These are phyloP conservation scores for Ephialtes manifestator DNA, from an alignment of 2,888 invertebrate genomes.

Conservation along the genomic window DNA sequence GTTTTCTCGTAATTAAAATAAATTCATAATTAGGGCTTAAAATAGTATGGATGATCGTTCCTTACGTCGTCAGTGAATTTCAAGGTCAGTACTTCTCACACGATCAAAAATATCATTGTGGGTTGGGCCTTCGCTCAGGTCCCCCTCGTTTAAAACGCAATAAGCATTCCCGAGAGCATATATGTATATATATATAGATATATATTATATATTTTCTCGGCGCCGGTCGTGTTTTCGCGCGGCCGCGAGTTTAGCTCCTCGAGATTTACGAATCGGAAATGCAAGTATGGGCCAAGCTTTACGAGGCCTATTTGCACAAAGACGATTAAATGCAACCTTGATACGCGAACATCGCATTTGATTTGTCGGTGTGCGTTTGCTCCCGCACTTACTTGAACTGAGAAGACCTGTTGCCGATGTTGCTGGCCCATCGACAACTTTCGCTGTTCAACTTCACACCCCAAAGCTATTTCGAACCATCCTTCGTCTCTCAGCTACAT, in stretches of 20 bases:
- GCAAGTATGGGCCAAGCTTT: slow-evolving; percentile 16
- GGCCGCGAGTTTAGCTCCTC: background rate
- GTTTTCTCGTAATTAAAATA: background rate
- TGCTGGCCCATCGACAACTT: slow-evolving; percentile 59
- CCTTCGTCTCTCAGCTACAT: slow-evolving; percentile 14
- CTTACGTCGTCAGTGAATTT: background rate
- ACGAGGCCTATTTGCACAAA: slow-evolving; percentile 31
- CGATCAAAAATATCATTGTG: slow-evolving; percentile 24
- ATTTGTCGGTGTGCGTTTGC: slow-evolving; percentile 43
- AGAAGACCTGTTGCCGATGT: slow-evolving; percentile 28
- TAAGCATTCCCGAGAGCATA: background rate
- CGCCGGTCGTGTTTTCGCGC: background rate
- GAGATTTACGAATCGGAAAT: slow-evolving; percentile 49
- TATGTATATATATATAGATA: background rate
- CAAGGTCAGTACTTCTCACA: slow-evolving; percentile 2
- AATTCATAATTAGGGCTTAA: background rate
- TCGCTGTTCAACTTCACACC: slow-evolving; percentile 31
- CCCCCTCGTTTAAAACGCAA: slow-evolving; percentile 19
- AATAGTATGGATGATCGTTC: background rate
- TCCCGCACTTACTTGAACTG: slow-evolving; percentile 29
- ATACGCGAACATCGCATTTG: slow-evolving; percentile 46
- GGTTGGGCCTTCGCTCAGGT: background rate
- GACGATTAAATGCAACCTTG: slow-evolving; percentile 58
- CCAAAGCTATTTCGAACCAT: slow-evolving; percentile 48
- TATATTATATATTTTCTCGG: background rate